phyloP scores from a whole-genome alignment of 1,140 invertebrate species.

The Panulirus ornatus region DNA sequence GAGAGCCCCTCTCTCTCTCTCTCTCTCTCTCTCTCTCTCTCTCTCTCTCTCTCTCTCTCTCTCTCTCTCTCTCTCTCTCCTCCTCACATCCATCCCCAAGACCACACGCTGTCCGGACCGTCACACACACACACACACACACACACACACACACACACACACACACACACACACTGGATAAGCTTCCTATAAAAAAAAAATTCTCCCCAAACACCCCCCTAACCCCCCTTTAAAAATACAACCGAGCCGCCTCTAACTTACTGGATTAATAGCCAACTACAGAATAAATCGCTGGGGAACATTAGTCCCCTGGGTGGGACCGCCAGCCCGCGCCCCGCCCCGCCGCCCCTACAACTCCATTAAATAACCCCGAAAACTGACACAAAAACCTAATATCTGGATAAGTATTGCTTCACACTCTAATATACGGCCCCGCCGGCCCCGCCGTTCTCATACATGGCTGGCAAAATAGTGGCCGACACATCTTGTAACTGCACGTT shows the following conservation, averaged over 20 bases:
- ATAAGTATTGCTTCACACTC: background rate
- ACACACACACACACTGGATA: too few species aligned
- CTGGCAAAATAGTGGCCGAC: too few species aligned
- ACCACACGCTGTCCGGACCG: background rate
- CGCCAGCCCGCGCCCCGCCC: background rate
- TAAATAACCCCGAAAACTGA: background rate
- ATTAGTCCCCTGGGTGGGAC: too few species aligned
- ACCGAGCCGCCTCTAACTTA: background rate
- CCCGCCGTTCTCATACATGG: too few species aligned
- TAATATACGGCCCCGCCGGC: too few species aligned
- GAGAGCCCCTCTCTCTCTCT: background rate
- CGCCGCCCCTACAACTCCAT: background rate
- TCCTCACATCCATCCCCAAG: background rate
- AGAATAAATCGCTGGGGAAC: background rate
- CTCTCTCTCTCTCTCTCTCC: slow-evolving; percentile 2
- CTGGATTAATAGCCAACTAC: background rate
- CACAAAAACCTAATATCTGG: background rate
- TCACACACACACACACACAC: too few species aligned
- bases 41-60: background rate
- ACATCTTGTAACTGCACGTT: too few species aligned
- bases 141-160: too few species aligned
- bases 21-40: background rate
- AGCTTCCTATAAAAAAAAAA: background rate
- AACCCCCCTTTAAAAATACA: background rate
- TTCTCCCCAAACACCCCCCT: too few species aligned